These are phyloP conservation scores for Ovis aries DNA, from an alignment of 2,113 vertebrate species.

Conservation along the genomic window ARS-UI_Ramb_v3.0 NC_056060.1:10498001-10498500, in stretches of 20 bases:
- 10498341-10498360: neutral
- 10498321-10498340: neutral
- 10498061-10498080: neutral
- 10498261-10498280: neutral
- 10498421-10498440: neutral
- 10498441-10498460: neutral
- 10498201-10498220: neutral
- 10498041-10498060: neutral
- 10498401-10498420: neutral
- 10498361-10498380: neutral
- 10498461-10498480: neutral
- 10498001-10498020: neutral
- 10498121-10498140: neutral
- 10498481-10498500: neutral
- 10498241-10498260: neutral
- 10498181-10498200: neutral
- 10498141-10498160: neutral
- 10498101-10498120: neutral
- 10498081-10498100: neutral
- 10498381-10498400: neutral
- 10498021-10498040: neutral
- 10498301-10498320: neutral
- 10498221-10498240: neutral
- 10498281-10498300: neutral
- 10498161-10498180: neutral